Conservation (phyloP, 92 coral and sea anemone species). For the Porites evermanni region DNA sequence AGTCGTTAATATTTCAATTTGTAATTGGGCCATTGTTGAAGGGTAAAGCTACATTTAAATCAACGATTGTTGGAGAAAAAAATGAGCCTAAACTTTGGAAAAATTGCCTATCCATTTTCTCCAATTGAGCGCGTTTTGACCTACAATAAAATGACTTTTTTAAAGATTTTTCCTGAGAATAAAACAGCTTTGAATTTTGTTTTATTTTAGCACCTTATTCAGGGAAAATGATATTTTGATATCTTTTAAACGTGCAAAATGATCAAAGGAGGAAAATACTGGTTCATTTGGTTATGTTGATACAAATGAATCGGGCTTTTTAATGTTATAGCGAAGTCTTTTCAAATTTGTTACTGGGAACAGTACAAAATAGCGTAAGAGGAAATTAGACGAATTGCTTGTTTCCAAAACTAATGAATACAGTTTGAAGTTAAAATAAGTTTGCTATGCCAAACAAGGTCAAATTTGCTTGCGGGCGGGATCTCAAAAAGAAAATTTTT, state of each 20-base stretch:
- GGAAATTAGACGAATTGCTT: slow-evolving; percentile 86
- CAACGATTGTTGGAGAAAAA: not conserved
- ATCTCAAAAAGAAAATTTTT: slow-evolving; percentile 30
- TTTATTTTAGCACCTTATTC: slow-evolving; percentile 37
- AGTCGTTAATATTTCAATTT: slow-evolving; percentile 20
- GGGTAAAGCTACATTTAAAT: slow-evolving; percentile 16
- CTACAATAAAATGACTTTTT: not conserved
- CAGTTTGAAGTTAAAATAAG: slow-evolving; percentile 61
- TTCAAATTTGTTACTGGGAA: slow-evolving; percentile 80
- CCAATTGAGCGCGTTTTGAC: not conserved
- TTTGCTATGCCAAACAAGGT: slow-evolving; percentile 47
- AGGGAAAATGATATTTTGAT: slow-evolving; percentile 56
- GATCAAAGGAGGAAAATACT: slow-evolving; percentile 27
- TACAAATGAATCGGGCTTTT: slow-evolving; percentile 49
- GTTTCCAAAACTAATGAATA: slow-evolving; percentile 91
- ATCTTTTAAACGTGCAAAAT: slow-evolving; percentile 40
- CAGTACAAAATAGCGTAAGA: slow-evolving; percentile 63
- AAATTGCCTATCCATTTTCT: not conserved
- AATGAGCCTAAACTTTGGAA: too few relatives aligned
- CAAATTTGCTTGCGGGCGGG: slow-evolving; percentile 48
- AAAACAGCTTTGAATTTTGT: slow-evolving; percentile 16
- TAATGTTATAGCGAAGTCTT: slow-evolving; percentile 46
- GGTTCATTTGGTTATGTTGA: slow-evolving; percentile 50
- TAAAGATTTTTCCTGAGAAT: not conserved
- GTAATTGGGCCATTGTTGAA: slow-evolving; percentile 49